These are phyloP conservation scores for Anodontia alba DNA, from an alignment of 2,888 invertebrate genomes.

Conservation along the genomic window DNA sequence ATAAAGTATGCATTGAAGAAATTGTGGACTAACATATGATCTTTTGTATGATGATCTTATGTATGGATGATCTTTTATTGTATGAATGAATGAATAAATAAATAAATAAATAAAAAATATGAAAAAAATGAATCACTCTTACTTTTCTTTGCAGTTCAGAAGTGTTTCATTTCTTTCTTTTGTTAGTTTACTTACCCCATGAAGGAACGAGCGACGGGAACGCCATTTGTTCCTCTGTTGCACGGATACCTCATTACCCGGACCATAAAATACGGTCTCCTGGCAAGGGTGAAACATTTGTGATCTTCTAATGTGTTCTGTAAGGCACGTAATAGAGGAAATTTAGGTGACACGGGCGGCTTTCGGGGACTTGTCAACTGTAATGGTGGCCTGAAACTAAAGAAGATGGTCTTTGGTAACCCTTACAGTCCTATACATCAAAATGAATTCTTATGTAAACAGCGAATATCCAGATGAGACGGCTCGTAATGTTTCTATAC, in stretches of 20 bases:
- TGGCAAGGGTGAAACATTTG: slow-evolving; percentile 50
- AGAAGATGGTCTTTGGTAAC: too few species aligned
- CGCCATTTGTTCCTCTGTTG: slow-evolving; percentile 29
- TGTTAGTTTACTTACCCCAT: slow-evolving; percentile 61
- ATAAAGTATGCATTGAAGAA: too few species aligned
- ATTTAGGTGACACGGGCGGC: background rate
- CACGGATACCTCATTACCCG: slow-evolving; percentile 52
- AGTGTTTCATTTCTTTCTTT: too few species aligned
- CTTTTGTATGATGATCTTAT: too few species aligned
- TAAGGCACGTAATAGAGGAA: background rate
- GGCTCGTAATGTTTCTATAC: background rate
- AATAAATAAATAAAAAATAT: too few species aligned
- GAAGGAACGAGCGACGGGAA: slow-evolving; percentile 46
- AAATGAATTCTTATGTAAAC: background rate
- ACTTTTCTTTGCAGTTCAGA: too few species aligned
- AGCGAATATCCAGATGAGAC: too few species aligned
- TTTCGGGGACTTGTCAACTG: slow-evolving; percentile 1
- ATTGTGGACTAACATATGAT: too few species aligned
- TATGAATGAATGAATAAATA: too few species aligned
- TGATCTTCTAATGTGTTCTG: slow-evolving; percentile 23
- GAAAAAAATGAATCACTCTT: too few species aligned
- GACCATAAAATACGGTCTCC: slow-evolving; percentile 44
- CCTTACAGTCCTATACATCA: too few species aligned
- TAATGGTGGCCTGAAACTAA: slow-evolving; percentile 8
- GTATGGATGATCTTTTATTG: too few species aligned